Evolutionary conservation across 2,888 invertebrate genomes (phyloP).

Genomic region (Leucozona laternaria): DNA sequence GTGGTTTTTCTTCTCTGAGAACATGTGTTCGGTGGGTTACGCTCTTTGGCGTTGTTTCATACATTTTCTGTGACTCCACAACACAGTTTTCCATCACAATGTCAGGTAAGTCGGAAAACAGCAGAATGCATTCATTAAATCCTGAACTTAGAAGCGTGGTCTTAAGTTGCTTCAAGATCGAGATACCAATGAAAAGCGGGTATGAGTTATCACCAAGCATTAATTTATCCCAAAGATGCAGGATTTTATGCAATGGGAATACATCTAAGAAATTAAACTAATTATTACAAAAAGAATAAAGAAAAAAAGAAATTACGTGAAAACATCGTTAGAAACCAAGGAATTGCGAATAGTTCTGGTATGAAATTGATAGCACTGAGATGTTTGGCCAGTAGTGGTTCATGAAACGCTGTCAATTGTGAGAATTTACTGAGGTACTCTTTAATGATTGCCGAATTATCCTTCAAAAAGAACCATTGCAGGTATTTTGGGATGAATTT

Average conservation of each 20-base stretch:
- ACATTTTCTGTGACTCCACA: conserved; percentile 93
- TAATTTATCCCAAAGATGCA: conserved; percentile 98
- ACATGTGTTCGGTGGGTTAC: conserved; percentile 94
- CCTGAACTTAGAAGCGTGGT: conserved; percentile 93
- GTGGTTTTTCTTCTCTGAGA: conserved; percentile 82
- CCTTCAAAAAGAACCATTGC: conserved; percentile 98
- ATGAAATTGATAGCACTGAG: conserved; percentile 96
- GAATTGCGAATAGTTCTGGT: conserved; percentile 98
- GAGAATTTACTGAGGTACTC: conserved; percentile 99
- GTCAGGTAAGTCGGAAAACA: conserved; percentile 99
- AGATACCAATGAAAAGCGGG: conserved; percentile 97
- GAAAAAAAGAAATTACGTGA: conserved; percentile 90
- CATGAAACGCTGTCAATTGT: conserved; percentile 97
- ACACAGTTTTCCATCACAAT: conserved; percentile 98
- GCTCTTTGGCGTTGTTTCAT: conserved; percentile 91
- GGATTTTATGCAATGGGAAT: conserved; percentile 98
- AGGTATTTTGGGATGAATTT: conserved; percentile 98
- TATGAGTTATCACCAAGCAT: conserved; percentile 96
- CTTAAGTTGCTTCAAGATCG: conserved; percentile 94
- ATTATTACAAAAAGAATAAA: conserved; percentile 33
- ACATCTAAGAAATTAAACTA: conserved; percentile 88
- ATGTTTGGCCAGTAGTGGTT: conserved; percentile 95
- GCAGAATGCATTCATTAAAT: conserved; percentile 98
- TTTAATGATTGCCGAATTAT: conserved; percentile 98
- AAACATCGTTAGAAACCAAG: conserved; percentile 99